These are phyloP conservation scores for Cassiopea xamachana DNA, from an alignment of 30 jellyfish, hydroid and myxozoan genomes.

Conservation along the genomic window DNA sequence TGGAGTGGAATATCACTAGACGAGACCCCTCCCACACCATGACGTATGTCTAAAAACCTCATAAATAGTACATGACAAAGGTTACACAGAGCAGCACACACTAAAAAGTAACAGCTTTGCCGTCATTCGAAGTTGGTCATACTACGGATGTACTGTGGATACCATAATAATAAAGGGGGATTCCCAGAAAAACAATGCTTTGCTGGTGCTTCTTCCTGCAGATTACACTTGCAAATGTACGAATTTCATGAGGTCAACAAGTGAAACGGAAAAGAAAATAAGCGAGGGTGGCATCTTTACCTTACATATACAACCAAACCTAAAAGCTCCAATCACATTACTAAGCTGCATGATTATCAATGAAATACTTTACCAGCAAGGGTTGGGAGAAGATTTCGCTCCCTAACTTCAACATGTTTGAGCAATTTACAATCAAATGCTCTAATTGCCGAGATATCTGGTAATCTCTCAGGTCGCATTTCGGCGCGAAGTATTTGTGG, in stretches of 20 bases:
- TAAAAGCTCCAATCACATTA: background rate
- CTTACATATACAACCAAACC: too few relatives aligned
- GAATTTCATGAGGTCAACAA: background rate
- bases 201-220: background rate
- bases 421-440: constrained; percentile 65
- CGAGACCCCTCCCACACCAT: too few relatives aligned
- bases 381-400: constrained; percentile 74
- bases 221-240: background rate
- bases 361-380: constrained; percentile 74
- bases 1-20: too few relatives aligned
- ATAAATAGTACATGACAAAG: too few relatives aligned
- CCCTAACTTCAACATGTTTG: constrained; percentile 81
- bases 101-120: background rate
- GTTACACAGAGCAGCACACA: too few relatives aligned
- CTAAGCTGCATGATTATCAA: background rate
- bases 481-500: constrained; percentile 90
- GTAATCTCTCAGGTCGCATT: constrained; percentile 90
- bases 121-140: background rate
- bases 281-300: too few relatives aligned
- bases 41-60: too few relatives aligned
- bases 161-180: background rate
- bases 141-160: background rate
- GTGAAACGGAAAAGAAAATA: background rate
- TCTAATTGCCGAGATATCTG: constrained; percentile 90
- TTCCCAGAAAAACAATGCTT: constrained; percentile 9